Evolutionary conservation across 2,797 vertebrate genomes (phyloP).

Genomic region (Phrynocephalus guinanensis): DNA sequence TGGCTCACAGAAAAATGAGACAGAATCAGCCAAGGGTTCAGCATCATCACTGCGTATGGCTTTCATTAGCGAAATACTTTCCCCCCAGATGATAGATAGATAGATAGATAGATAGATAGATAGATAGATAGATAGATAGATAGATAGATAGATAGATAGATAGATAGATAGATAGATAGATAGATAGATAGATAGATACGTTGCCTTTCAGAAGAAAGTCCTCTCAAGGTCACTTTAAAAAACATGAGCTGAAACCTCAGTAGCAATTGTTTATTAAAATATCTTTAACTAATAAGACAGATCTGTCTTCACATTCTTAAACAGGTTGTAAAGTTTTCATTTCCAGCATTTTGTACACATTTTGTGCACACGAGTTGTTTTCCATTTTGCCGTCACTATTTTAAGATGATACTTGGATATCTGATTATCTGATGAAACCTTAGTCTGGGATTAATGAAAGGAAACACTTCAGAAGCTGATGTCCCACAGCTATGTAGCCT

Average conservation of each 20-base stretch:
- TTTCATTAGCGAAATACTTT: neutral
- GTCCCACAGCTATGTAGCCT: constrained; percentile 20
- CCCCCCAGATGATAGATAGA: no score
- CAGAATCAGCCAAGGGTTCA: neutral
- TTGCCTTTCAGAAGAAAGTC: neutral
- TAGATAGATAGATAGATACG: neutral
- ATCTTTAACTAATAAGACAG: neutral
- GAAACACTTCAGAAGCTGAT: constrained; percentile 40
- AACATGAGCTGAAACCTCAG: neutral
- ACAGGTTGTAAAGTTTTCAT: neutral
- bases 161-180: no score
- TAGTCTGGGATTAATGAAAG: constrained; percentile 20
- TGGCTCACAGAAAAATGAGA: neutral
- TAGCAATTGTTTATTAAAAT: neutral
- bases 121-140: no score
- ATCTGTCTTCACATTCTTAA: neutral
- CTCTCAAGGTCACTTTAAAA: neutral
- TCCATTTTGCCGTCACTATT: constrained; percentile 54
- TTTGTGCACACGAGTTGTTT: constrained; percentile 35
- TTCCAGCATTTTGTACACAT: constrained; percentile 46
- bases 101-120: no score
- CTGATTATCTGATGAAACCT: neutral
- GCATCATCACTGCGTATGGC: neutral
- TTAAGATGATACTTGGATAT: constrained; percentile 31
- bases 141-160: no score